Conservation (phyloP, 2,888 invertebrate species). For the Epirrita christyi region DNA sequence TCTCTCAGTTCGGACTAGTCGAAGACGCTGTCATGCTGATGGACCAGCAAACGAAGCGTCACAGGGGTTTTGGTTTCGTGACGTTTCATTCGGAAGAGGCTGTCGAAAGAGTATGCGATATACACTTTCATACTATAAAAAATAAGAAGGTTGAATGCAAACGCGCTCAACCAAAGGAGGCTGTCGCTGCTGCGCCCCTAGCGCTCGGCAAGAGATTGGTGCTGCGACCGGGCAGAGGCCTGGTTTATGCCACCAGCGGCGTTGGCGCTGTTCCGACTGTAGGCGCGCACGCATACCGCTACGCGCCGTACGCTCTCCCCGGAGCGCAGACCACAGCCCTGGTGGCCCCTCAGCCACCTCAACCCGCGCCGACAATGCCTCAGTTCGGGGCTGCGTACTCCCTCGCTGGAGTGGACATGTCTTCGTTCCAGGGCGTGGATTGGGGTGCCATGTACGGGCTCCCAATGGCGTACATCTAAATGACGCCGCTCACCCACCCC, state of each 20-base stretch:
- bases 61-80: slow-evolving; percentile 96
- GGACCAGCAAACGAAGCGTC: slow-evolving; percentile 97
- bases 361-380: slow-evolving; percentile 85
- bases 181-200: slow-evolving; percentile 88
- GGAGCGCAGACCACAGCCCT: slow-evolving; percentile 57
- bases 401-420: slow-evolving; percentile 95
- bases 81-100: slow-evolving; percentile 96
- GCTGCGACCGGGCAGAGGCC: slow-evolving; percentile 88
- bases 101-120: slow-evolving; percentile 96
- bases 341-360: slow-evolving; percentile 81
- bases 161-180: slow-evolving; percentile 96
- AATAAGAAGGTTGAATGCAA: slow-evolving; percentile 96
- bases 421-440: slow-evolving; percentile 95
- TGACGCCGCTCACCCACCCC: slow-evolving; percentile 43
- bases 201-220: slow-evolving; percentile 90
- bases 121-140: slow-evolving; percentile 96
- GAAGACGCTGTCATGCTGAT: slow-evolving; percentile 97
- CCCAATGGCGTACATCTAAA: slow-evolving; percentile 93
- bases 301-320: slow-evolving; percentile 83
- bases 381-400: slow-evolving; percentile 91
- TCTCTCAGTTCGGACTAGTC: slow-evolving; percentile 95
- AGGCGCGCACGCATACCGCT: slow-evolving; percentile 78
- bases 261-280: slow-evolving; percentile 60
- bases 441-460: slow-evolving; percentile 97
- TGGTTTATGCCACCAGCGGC: slow-evolving; percentile 80